Base-by-base conservation (phyloP, 1,140 invertebrate genomes). In the Nephotettix cincticeps region DNA sequence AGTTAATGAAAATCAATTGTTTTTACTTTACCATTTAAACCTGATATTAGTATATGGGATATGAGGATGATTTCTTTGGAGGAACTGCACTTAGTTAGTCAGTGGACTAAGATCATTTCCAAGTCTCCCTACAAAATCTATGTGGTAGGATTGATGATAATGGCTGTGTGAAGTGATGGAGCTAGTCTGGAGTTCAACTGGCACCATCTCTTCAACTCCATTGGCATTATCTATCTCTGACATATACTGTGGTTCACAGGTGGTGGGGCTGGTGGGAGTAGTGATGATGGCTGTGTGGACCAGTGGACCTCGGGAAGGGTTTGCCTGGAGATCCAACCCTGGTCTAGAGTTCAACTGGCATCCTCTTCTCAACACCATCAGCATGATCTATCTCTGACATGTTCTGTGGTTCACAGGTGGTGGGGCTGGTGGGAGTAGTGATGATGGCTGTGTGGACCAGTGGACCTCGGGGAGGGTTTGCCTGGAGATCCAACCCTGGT, bases 121-220 rank as follows among this genome's bases (percentile, higher is more conserved):
- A n/a, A n/a, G n/a, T n/a, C n/a, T n/a, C n/a, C n/a, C n/a, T n/a
- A n/a, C n/a, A n/a, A n/a, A n/a, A n/a, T n/a, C n/a, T n/a, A n/a
- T n/a, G n/a, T n/a, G n/a, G n/a, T n/a, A n/a, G n/a, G n/a, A n/a
- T n/a, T n/a, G n/a, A n/a, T n/a, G n/a, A n/a, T n/a, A n/a, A n/a
- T n/a, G n/a, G n/a, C n/a, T n/a, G n/a, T n/a, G n/a, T n/a, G n/a
- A n/a, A n/a, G n/a, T n/a, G n/a, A n/a, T n/a, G n/a, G n/a, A n/a
- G n/a, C 89, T 2, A 71, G 74, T 0, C 77, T 84, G n/a, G 84
- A 94, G 80, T 97, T 97, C 75, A 95, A 96, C 79, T 96, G 93
- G 87, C 95, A 97, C 84, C 94, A 94, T 1, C 81, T 96, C 0
- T 86, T 95, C 30, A 95, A 96, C 94, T 86, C 89, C 11, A 85